These are phyloP conservation scores for Brachionus asplanchnoidis DNA, from an alignment of 1,140 invertebrate genomes.

Conservation along the genomic window DNA sequence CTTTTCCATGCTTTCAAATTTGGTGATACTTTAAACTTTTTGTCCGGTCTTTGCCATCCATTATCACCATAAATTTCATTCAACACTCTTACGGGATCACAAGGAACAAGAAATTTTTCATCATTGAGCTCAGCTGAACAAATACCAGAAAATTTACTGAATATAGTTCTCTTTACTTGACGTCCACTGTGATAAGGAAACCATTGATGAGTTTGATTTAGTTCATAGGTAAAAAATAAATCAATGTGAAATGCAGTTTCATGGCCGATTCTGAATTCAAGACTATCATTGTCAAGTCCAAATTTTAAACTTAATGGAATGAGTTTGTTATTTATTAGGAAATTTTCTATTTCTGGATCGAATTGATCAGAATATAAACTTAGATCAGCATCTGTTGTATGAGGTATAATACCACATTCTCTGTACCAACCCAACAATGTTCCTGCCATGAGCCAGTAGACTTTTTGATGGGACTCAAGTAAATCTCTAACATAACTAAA, in stretches of 20 bases:
- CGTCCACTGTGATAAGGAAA: neutral
- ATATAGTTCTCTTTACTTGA: neutral
- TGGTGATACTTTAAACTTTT: neutral
- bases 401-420: neutral
- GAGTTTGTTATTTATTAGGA: neutral
- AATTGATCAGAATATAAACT: neutral
- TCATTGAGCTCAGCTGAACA: neutral
- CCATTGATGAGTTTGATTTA: neutral
- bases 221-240: neutral
- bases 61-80: neutral
- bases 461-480: neutral
- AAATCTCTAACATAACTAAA: neutral
- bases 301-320: neutral
- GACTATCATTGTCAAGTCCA: neutral
- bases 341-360: neutral
- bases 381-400: neutral
- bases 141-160: neutral
- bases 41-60: neutral
- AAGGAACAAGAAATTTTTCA: neutral
- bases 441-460: neutral
- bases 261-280: neutral
- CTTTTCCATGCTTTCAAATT: neutral
- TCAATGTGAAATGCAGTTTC: neutral
- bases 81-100: neutral
- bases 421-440: conserved; percentile 7